These are phyloP conservation scores for Graptemys geographica DNA, from an alignment of 2,797 vertebrate species.

Conservation along the genomic window DNA sequence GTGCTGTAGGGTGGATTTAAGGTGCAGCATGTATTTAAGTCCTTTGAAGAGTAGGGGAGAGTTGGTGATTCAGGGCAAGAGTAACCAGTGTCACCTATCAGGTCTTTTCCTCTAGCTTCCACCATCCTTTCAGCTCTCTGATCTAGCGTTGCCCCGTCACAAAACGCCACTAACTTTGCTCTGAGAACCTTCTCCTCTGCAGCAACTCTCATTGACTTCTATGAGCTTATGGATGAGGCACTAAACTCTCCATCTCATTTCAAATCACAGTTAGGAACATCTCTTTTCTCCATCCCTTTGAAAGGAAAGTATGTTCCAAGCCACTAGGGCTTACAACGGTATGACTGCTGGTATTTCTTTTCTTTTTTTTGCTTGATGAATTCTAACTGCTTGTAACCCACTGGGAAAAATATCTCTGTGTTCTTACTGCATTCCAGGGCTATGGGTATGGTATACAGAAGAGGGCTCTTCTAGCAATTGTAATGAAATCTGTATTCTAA, in stretches of 20 bases:
- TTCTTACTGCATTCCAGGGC: conserved; percentile 24
- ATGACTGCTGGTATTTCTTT: background rate
- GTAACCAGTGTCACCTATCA: background rate
- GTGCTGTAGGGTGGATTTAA: background rate
- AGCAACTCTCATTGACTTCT: too few relatives aligned
- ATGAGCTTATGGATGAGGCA: background rate
- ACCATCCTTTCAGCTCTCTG: background rate
- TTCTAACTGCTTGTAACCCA: background rate
- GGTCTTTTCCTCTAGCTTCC: fast-evolving
- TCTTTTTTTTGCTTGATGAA: background rate
- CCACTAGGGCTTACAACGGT: fast-evolving
- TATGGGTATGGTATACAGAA: background rate
- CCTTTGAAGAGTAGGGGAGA: background rate
- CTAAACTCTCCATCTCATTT: background rate
- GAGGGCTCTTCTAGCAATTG: conserved; percentile 14
- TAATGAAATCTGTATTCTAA: conserved; percentile 52
- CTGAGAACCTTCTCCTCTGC: too few relatives aligned
- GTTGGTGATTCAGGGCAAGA: background rate
- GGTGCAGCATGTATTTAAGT: background rate
- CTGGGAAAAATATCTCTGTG: background rate
- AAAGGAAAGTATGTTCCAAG: background rate
- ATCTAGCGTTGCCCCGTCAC: background rate
- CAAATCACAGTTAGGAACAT: background rate
- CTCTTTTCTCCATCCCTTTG: background rate
- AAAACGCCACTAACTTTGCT: background rate